Base-by-base conservation (phyloP, 2,797 vertebrate species). In the Novumbra hubbsi region DNA sequence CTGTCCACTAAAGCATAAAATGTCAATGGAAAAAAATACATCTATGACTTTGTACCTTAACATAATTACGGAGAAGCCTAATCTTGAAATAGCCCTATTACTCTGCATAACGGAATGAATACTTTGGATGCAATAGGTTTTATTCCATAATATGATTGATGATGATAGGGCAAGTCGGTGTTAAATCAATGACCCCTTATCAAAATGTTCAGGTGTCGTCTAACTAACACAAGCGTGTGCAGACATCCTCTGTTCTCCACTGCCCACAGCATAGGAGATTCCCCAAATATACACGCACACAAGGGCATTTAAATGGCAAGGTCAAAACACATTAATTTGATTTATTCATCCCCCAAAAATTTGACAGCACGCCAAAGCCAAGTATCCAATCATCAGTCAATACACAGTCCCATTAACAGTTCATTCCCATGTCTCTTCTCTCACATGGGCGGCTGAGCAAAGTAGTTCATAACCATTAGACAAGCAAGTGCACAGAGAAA, bases 351-450 rank as follows among this genome's bases (percentile, higher is more conserved):
- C 77, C 79, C 76, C 86, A 81, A 88, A 81, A 84, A 88, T 90
- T 88, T 88, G 84, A 86, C 74, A 15, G 78, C 79, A 78, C 81
- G 78, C 78, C 81, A 81, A 65, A 11, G 72, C 80, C 71, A 80
- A 76, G 76, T 77, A 78, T 84, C 70, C 68, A 87, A 83, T 85
- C 80, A 85, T 89, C 82, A 52, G 30, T 89, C 84, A 81, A 76
- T 87, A 81, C 48, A 70, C 16, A n/a, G 85, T 80, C 80, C 88
- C 83, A 89, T 90, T 90, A 89, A 88, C 83, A 68, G 83, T 89
- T 88, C 84, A 89, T 90, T 90, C 83, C 79, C 89, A 86, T 90
- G 83, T 81, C 79, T 81, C 84, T 87, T 81, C 73, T 78, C 83
- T 86, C 79, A 74, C 86, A 80, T 77, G 81, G 83, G 77, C 83